These are phyloP conservation scores for Grus americana DNA, from an alignment of 2,113 vertebrate species.

Conservation along the genomic window DNA sequence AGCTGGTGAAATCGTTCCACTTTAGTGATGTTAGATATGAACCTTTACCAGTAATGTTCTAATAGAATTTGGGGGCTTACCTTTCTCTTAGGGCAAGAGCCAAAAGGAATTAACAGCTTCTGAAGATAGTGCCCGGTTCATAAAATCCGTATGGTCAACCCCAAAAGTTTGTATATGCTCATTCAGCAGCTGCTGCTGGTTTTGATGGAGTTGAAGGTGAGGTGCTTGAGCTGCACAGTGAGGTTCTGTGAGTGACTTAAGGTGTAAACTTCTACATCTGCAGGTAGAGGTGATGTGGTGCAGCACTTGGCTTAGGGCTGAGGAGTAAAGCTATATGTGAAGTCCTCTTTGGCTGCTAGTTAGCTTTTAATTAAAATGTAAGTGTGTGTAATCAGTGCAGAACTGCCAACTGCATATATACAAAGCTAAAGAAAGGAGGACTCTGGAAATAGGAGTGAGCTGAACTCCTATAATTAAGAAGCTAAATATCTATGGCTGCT, in stretches of 20 bases:
- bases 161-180: not conserved
- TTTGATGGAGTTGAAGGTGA: not conserved
- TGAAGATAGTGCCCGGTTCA: not conserved
- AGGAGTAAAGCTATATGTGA: not conserved
- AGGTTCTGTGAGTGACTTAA: not conserved
- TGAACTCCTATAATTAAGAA: not conserved
- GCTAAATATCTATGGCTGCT: not conserved
- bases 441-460: not conserved
- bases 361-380: not conserved
- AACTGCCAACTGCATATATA: not conserved
- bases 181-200: not conserved
- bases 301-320: not conserved
- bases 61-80: not conserved
- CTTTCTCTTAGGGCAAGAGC: not conserved
- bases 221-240: not conserved
- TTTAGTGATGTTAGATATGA: not conserved
- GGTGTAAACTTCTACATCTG: rapidly evolving
- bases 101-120: not conserved
- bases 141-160: not conserved
- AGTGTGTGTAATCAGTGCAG: not conserved
- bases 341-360: not conserved
- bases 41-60: not conserved
- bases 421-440: not conserved
- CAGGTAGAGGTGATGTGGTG: not conserved
- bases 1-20: not conserved